These are phyloP conservation scores for Muntiacus reevesi DNA, from an alignment of 2,113 vertebrate genomes.

Conservation along the genomic window DNA sequence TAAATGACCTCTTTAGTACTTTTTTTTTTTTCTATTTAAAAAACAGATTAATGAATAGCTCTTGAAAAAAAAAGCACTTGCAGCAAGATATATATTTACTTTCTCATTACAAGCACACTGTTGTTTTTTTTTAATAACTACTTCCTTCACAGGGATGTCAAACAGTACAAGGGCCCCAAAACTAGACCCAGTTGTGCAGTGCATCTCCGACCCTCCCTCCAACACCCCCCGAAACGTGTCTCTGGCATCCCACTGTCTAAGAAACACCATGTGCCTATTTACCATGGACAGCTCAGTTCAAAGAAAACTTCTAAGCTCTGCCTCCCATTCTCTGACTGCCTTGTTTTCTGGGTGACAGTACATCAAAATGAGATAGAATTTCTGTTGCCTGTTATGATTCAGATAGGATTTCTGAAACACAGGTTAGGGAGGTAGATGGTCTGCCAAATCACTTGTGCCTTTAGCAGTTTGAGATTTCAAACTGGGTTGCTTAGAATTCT, in stretches of 20 bases:
- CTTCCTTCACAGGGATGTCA: not conserved
- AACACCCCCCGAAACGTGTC: not conserved
- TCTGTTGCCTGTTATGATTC: not conserved
- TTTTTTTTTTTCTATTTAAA: not conserved
- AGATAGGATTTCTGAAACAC: not conserved
- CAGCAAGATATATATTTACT: not conserved
- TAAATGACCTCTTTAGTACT: not conserved
- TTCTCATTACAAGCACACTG: not conserved
- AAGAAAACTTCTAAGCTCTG: not conserved
- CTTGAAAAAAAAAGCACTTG: not conserved
- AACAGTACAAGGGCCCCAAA: not conserved
- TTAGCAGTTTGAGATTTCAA: not conserved
- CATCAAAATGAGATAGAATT: not conserved
- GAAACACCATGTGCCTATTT: not conserved
- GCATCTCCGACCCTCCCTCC: not conserved
- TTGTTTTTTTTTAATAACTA: not conserved
- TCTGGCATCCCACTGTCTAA: not conserved
- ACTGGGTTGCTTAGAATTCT: not conserved
- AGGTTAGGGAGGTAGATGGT: not conserved
- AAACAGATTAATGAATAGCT: not conserved
- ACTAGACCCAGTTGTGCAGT: not conserved
- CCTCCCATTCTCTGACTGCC: not conserved
- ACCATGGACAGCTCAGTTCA: not conserved
- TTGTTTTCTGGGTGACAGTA: not conserved
- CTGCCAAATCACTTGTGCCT: not conserved